phyloP scores from a whole-genome alignment of 1,140 invertebrate species.

The Drosophila pruinosa region DNA sequence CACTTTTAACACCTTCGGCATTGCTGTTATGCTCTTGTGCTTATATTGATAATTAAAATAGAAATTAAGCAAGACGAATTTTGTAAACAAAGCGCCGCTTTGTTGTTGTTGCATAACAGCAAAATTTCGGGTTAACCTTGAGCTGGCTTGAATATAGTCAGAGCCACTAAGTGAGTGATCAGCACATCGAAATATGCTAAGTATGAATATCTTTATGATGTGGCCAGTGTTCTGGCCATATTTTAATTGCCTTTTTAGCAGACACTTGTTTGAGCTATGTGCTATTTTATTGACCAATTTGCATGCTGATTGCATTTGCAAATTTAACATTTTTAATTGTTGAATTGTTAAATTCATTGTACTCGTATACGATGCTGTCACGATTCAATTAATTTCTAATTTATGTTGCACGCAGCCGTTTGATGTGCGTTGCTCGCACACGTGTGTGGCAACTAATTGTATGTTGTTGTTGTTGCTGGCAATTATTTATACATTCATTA shows the following conservation, averaged over 20 bases:
- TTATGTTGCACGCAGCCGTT: slow-evolving; percentile 43
- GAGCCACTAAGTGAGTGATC: slow-evolving; percentile 53
- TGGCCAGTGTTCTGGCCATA: slow-evolving; percentile 27
- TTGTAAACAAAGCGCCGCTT: slow-evolving; percentile 37
- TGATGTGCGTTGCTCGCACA: not conserved
- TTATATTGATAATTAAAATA: slow-evolving; percentile 50
- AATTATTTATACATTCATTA: slow-evolving; percentile 42
- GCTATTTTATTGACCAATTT: slow-evolving; percentile 64
- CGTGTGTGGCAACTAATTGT: slow-evolving; percentile 17
- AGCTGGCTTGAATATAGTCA: slow-evolving; percentile 22
- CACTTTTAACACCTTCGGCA: slow-evolving; percentile 44
- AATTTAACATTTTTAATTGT: slow-evolving; percentile 29
- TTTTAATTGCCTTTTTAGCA: slow-evolving; percentile 27
- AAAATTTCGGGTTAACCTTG: slow-evolving; percentile 26
- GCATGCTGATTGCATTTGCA: slow-evolving; percentile 63
- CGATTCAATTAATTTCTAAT: slow-evolving; percentile 66
- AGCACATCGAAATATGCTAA: slow-evolving; percentile 39
- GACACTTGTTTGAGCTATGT: slow-evolving; percentile 11
- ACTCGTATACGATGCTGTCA: slow-evolving; percentile 32
- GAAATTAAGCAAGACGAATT: slow-evolving; percentile 46
- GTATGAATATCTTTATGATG: slow-evolving; percentile 17
- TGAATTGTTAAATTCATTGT: too few relatives aligned
- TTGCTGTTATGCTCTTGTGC: slow-evolving; percentile 3
- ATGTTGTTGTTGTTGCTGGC: too few relatives aligned
- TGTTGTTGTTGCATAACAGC: slow-evolving; percentile 26